These are phyloP conservation scores for Linnaemya tessellans DNA, from an alignment of 2,888 invertebrate species.

Conservation along the genomic window DNA sequence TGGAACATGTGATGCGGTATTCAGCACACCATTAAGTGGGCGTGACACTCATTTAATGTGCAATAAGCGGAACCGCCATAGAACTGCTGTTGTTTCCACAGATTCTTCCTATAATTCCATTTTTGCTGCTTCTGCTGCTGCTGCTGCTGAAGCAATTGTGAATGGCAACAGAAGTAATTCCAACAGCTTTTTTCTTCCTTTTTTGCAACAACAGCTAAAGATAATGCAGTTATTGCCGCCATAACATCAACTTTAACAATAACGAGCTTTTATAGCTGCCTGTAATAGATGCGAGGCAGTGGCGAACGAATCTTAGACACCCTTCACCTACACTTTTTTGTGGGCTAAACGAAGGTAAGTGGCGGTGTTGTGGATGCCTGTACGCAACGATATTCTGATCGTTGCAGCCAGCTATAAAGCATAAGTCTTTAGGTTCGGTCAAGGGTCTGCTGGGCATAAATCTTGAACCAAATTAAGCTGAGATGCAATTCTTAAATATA, in stretches of 20 bases:
- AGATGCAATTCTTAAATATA: too few relatives aligned
- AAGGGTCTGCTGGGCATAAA: too few relatives aligned
- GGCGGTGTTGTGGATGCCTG: too few relatives aligned
- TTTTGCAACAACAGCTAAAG: slow-evolving; percentile 48
- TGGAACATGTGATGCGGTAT: slow-evolving; percentile 69
- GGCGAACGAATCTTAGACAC: background rate
- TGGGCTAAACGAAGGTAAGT: too few relatives aligned
- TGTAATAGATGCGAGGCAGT: background rate
- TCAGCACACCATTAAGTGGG: slow-evolving; percentile 75
- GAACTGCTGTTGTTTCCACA: slow-evolving; percentile 64
- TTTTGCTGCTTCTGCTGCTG: slow-evolving; percentile 38
- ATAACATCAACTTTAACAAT: slow-evolving; percentile 70
- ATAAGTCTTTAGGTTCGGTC: too few relatives aligned
- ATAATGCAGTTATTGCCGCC: slow-evolving; percentile 71
- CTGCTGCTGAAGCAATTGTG: slow-evolving; percentile 58
- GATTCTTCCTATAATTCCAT: slow-evolving; percentile 47
- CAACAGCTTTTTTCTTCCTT: slow-evolving; percentile 36
- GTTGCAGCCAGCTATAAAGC: too few relatives aligned
- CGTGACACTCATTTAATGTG: slow-evolving; percentile 74
- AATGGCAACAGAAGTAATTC: slow-evolving; percentile 55
- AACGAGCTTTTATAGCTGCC: slow-evolving; percentile 59
- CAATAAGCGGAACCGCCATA: slow-evolving; percentile 73
- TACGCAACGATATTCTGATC: too few relatives aligned
- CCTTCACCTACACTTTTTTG: background rate
- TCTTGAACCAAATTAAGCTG: too few relatives aligned